Evolutionary conservation across 2,797 vertebrate species (phyloP).

Genomic region (Sarcoramphus papa): DNA sequence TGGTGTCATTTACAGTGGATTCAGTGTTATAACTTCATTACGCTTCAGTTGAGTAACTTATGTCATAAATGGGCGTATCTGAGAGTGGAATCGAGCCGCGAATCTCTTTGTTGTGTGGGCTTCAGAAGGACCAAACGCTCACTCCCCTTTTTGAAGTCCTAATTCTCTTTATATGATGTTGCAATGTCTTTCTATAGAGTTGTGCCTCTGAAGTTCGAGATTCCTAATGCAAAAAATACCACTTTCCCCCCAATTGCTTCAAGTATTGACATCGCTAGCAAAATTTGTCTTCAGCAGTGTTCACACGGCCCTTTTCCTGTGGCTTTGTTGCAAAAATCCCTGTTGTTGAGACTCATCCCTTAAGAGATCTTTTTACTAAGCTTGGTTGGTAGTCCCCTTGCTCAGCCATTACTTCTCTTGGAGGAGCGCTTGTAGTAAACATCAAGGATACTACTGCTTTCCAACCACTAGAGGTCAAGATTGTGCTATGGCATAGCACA

Average conservation of each 20-base stretch:
- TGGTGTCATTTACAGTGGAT: not conserved
- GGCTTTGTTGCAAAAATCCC: not conserved
- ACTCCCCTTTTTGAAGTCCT: constrained; percentile 43
- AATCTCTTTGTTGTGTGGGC: constrained; percentile 50
- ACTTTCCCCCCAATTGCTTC: not conserved
- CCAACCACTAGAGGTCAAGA: constrained; percentile 74
- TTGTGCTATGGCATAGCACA: not conserved
- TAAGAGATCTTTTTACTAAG: not conserved
- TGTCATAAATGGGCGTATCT: not conserved
- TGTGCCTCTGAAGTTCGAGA: not conserved
- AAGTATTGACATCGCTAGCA: not conserved
- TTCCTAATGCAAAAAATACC: not conserved
- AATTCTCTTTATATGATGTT: constrained; percentile 28
- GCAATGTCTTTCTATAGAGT: constrained; percentile 15
- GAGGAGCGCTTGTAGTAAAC: not conserved
- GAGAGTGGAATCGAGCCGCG: not conserved
- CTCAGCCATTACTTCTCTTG: not conserved
- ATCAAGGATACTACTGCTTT: not conserved
- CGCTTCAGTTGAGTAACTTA: not conserved
- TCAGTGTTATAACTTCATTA: not conserved
- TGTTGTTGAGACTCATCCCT: not conserved
- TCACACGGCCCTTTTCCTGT: not conserved
- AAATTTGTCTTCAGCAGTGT: not conserved
- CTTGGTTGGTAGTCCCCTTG: not conserved
- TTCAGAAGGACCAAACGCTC: constrained; percentile 1